Percentiles rank a stretch among this genome's conserved stretches.
Evolutionary conservation across 1,140 invertebrate species (phyloP).

Genomic region (Heliothis virescens): DNA sequence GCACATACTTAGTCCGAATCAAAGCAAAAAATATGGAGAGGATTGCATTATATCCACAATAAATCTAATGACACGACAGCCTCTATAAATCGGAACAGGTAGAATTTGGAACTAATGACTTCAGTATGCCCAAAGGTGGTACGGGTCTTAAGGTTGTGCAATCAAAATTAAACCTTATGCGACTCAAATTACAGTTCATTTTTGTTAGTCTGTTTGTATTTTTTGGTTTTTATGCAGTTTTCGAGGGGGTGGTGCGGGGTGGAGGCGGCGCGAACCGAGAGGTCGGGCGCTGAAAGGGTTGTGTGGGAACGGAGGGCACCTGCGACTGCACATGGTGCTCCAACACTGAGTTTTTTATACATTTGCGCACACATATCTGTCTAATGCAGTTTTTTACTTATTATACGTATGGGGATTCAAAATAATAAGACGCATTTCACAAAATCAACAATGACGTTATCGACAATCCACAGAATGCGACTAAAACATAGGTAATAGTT

Average conservation of each 20-base stretch:
- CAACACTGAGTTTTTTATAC: conserved; percentile 80
- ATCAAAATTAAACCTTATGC: conserved; percentile 43
- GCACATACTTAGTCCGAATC: conserved; percentile 50
- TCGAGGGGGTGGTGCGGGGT: conserved; percentile 57
- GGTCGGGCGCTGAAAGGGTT: conserved; percentile 82
- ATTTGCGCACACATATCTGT: conserved; percentile 81
- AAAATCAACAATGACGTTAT: conserved; percentile 45
- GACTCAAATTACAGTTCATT: conserved; percentile 40
- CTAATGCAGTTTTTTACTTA: conserved; percentile 82
- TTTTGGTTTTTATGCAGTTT: conserved; percentile 70
- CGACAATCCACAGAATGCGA: conserved; percentile 25
- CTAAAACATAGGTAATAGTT: conserved; percentile 50
- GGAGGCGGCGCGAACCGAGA: conserved; percentile 67
- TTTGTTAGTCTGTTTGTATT: conserved; percentile 50
- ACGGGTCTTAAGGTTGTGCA: conserved; percentile 39
- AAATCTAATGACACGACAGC: conserved; percentile 85
- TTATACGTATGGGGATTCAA: conserved; percentile 34
- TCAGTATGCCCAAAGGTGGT: conserved; percentile 42
- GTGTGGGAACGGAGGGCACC: conserved; percentile 85
- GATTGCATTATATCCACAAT: conserved; percentile 85
- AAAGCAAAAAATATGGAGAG: conserved; percentile 76
- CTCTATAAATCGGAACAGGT: conserved; percentile 85
- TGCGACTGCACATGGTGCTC: conserved; percentile 84
- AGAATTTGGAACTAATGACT: conserved; percentile 81
- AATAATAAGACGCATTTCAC: conserved; percentile 15